Conservation (phyloP, 1,140 invertebrate genomes). For the Diuraphis noxia region DNA sequence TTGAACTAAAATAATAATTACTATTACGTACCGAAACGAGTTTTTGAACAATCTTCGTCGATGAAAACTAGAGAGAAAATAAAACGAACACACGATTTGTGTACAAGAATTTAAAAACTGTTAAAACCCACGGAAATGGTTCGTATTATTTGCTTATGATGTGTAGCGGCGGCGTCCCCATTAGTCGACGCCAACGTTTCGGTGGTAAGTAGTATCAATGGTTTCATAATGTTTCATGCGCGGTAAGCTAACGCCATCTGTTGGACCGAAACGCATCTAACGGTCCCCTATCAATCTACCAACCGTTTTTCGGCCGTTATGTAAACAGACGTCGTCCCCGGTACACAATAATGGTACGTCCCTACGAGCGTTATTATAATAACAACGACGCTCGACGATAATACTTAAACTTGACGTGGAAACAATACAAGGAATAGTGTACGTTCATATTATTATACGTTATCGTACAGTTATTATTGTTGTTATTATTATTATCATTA, state of each 20-base stretch:
- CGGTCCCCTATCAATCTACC: conserved; percentile 33
- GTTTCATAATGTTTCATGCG: conserved; percentile 15
- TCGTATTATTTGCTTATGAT: conserved; percentile 20
- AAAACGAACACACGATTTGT: not conserved
- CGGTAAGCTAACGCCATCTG: conserved; percentile 24
- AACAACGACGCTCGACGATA: too few relatives aligned
- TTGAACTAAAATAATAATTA: too few relatives aligned
- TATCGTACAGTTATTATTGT: not conserved
- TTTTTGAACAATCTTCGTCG: not conserved
- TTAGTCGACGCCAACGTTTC: conserved; percentile 18
- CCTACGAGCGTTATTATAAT: not conserved
- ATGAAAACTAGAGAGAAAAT: not conserved
- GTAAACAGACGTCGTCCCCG: not conserved
- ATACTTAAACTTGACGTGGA: not conserved
- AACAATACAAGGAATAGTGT: not conserved
- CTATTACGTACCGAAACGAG: not conserved
- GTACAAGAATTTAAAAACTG: conserved; percentile 12
- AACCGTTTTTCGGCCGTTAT: conserved; percentile 1
- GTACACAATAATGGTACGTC: not conserved
- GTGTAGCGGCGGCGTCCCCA: conserved; percentile 1
- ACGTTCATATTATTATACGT: too few relatives aligned
- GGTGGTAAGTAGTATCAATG: conserved; percentile 20
- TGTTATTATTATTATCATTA: not conserved
- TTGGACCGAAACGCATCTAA: not conserved
- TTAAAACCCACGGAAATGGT: conserved; percentile 6